Evolutionary conservation across 2,888 invertebrate genomes (phyloP), one percentile per base, ranked within the genome.

Genomic region (Anthophora plumipes): DNA sequence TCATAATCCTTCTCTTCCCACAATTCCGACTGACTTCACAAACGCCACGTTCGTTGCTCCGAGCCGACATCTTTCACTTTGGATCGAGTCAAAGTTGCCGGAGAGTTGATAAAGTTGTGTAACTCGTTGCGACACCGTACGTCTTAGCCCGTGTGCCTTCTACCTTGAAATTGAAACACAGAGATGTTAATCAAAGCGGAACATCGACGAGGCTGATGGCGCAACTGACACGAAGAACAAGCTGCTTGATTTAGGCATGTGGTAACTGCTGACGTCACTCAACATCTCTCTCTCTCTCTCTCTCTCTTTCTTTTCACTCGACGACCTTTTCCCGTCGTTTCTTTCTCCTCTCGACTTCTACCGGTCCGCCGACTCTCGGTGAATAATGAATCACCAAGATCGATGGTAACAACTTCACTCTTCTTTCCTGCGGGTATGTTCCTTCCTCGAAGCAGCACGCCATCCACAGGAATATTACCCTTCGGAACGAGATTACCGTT

Each of bases 331-430:
- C 64, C 48, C 48, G 37, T 7, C 59, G n/a, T 41, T 25, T 22
- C 25, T 61, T 67, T 43, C 17, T 11, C 55, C 52, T 50, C 68
- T 37, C 48, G 60, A 77, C 63, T 31, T 57, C 54, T 61, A 4
- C 31, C 4, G n/a, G 68, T 54, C 64, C 63, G 22, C 59, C 48
- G 59, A 14, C 60, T n/a, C 64, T 59, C 73, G 67, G 70, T 80
- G 77, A 82, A 80, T 77, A 80, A 80, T 73, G 82, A 80, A 82
- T 80, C 46, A n/a, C 39, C 69, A 61, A 64, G 74, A 82, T 80
- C 80, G 76, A 80, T 73, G 73, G 64, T 67, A 79, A 70, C 77
- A 72, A 68, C 67, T 80, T 80, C 72, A 50, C 77, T 64, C 59
- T 41, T 67, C 52, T 77, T 72, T 77, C 57, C 68, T 57, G 52